These are phyloP conservation scores for Scartelaos histophorus DNA, from an alignment of 2,113 vertebrate genomes.

Conservation along the genomic window DNA sequence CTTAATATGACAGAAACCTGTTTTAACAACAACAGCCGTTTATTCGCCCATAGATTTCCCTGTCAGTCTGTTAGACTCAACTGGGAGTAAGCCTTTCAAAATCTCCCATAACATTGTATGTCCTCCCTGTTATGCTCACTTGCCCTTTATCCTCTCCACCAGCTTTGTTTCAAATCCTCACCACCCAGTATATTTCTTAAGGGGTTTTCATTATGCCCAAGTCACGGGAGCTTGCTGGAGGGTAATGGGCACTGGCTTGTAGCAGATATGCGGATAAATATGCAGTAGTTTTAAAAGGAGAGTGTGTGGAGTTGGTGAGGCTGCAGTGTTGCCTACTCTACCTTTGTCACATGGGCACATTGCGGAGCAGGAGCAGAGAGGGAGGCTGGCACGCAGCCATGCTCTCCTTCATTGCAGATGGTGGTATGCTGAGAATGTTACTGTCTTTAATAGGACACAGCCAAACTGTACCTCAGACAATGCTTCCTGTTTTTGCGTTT, in stretches of 20 bases:
- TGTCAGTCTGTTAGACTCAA: constrained; percentile 45
- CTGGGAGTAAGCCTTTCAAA: constrained; percentile 60
- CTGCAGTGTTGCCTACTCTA: constrained; percentile 67
- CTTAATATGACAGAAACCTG: constrained; percentile 42
- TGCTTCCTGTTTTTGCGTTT: constrained; percentile 1
- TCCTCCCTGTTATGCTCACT: constrained; percentile 56
- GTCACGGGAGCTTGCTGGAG: constrained; percentile 56
- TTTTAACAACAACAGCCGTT: constrained; percentile 36
- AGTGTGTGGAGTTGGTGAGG: constrained; percentile 46
- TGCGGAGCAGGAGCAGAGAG: constrained; percentile 73
- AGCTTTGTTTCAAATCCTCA: constrained; percentile 62
- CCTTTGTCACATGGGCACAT: constrained; percentile 73
- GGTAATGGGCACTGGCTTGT: constrained; percentile 57
- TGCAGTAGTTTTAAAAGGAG: constrained; percentile 54
- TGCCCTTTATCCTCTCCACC: constrained; percentile 54
- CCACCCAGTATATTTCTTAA: constrained; percentile 52
- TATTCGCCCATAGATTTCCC: constrained; percentile 24
- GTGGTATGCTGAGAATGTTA: constrained; percentile 75
- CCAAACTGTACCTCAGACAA: constrained; percentile 38
- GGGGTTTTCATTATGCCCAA: constrained; percentile 66
- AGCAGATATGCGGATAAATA: constrained; percentile 64
- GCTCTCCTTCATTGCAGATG: constrained; percentile 75
- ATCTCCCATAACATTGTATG: constrained; percentile 65
- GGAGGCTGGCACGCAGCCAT: constrained; percentile 76
- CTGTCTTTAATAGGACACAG: constrained; percentile 49